A percentile compares a stretch with the other conserved stretches of the same genome.
Conservation (phyloP, 2,888 invertebrate genomes). For the Hirtodrosophila histrioides region DNA sequence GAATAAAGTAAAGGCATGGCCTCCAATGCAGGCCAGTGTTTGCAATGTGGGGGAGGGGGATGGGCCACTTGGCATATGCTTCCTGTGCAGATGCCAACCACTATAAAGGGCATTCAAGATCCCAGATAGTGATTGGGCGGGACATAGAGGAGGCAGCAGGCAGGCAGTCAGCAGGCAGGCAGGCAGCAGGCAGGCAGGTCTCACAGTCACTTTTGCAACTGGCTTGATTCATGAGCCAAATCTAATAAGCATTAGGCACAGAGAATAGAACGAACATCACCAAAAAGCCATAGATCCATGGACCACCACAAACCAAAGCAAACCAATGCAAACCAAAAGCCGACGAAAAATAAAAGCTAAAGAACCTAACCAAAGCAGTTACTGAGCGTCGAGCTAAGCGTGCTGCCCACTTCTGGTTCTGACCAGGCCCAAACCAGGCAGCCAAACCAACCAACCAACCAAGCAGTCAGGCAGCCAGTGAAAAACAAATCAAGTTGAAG, state of each 20-base stretch:
- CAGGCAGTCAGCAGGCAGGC: no score
- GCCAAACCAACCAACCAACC: constrained; percentile 16
- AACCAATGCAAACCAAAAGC: constrained; percentile 59
- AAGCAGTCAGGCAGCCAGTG: constrained; percentile 51
- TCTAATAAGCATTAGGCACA: constrained; percentile 76
- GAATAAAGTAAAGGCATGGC: constrained; percentile 1
- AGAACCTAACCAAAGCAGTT: constrained; percentile 61
- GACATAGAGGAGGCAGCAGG: no score
- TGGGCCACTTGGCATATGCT: constrained; percentile 26
- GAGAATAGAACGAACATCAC: constrained; percentile 44
- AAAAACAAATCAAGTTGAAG: constrained; percentile 80
- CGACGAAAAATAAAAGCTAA: constrained; percentile 18
- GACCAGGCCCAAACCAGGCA: constrained; percentile 52
- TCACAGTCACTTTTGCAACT: constrained; percentile 40
- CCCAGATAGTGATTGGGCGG: constrained; percentile 4
- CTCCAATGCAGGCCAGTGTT: constrained; percentile 5
- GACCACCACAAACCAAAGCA: constrained; percentile 51
- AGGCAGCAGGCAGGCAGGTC: constrained; percentile 9
- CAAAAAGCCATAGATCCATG: constrained; percentile 44
- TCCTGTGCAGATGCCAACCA: constrained; percentile 39
- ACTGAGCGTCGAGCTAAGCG: constrained; percentile 59
- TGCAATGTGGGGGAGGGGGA: constrained; percentile 1
- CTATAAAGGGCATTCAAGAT: constrained; percentile 30
- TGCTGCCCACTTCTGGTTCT: constrained; percentile 57
- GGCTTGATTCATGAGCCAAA: constrained; percentile 74